phyloP scores from a whole-genome alignment of 2,797 vertebrate species.

The Cuniculus paca region DNA sequence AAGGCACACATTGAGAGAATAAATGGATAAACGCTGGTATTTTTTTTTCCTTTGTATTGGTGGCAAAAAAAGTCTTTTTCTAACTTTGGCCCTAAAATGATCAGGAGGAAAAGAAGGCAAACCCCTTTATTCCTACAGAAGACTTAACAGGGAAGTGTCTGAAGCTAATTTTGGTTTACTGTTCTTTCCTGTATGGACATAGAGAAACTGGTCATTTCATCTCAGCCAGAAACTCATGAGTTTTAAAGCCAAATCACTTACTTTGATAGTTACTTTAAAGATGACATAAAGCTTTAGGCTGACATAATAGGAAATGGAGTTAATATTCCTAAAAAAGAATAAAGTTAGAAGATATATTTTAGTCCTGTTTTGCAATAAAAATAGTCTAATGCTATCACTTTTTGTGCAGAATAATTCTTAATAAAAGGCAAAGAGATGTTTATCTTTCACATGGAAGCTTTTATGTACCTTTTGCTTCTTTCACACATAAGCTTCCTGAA shows the following conservation, averaged over 20 bases:
- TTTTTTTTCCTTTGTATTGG: background rate
- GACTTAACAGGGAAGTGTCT: background rate
- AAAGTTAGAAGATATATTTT: slow-evolving; percentile 19
- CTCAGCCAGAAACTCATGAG: background rate
- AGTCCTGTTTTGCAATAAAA: slow-evolving; percentile 45
- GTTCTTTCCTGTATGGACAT: background rate
- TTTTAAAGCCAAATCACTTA: slow-evolving; percentile 30
- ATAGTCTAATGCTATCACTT: background rate
- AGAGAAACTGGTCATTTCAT: background rate
- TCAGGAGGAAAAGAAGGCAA: background rate
- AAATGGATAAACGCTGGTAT: background rate
- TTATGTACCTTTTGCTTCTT: slow-evolving; percentile 22
- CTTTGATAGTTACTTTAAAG: slow-evolving; percentile 51
- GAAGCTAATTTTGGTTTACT: background rate
- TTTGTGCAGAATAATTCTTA: slow-evolving; percentile 31
- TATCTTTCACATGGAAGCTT: slow-evolving; percentile 26
- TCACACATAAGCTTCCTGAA: slow-evolving; percentile 40
- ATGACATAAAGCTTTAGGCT: slow-evolving; percentile 52
- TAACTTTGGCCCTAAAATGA: background rate
- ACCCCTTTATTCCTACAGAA: background rate
- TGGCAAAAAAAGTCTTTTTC: background rate
- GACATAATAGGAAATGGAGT: background rate
- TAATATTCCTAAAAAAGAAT: background rate
- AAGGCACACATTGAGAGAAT: background rate
- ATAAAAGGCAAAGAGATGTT: slow-evolving; percentile 61